Evolutionary conservation across 1,140 invertebrate genomes (phyloP).

Genomic region (Heliconius nattereri): DNA sequence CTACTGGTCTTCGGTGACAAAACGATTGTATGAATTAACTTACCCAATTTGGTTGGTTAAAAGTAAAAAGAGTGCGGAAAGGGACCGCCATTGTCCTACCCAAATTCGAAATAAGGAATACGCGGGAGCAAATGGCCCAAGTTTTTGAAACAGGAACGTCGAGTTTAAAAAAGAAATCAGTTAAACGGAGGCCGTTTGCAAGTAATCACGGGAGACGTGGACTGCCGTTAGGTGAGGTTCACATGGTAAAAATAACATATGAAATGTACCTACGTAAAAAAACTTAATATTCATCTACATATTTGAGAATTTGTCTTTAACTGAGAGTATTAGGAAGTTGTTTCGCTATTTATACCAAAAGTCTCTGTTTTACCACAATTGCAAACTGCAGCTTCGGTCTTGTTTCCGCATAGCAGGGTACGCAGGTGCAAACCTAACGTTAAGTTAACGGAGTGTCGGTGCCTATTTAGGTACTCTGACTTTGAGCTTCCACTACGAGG

Average conservation of each 20-base stretch:
- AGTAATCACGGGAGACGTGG: constrained; percentile 76
- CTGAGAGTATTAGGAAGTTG: no score
- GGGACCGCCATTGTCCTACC: constrained; percentile 68
- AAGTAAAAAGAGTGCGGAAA: constrained; percentile 53
- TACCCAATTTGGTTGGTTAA: constrained; percentile 63
- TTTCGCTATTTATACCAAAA: no score
- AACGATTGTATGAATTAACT: constrained; percentile 59
- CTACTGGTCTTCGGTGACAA: constrained; percentile 75
- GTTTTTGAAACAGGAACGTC: constrained; percentile 75
- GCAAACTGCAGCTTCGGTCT: no score
- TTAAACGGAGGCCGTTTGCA: constrained; percentile 76
- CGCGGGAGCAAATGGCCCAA: constrained; percentile 70
- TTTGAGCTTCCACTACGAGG: no score
- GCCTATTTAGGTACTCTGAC: no score
- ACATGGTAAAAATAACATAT: constrained; percentile 38
- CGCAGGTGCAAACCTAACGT: no score
- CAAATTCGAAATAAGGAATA: constrained; percentile 77
- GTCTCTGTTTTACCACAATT: no score
- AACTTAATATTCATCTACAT: no score
- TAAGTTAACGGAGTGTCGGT: no score
- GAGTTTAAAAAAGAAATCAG: constrained; percentile 75
- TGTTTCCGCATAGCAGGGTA: no score
- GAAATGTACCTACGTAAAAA: not conserved
- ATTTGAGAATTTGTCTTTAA: no score
- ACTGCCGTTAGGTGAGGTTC: constrained; percentile 47